A percentile compares a stretch with the other conserved stretches of the same genome.
Conservation (phyloP, 2,113 vertebrate species). For the Rhinolophus ferrumequinum region DNA sequence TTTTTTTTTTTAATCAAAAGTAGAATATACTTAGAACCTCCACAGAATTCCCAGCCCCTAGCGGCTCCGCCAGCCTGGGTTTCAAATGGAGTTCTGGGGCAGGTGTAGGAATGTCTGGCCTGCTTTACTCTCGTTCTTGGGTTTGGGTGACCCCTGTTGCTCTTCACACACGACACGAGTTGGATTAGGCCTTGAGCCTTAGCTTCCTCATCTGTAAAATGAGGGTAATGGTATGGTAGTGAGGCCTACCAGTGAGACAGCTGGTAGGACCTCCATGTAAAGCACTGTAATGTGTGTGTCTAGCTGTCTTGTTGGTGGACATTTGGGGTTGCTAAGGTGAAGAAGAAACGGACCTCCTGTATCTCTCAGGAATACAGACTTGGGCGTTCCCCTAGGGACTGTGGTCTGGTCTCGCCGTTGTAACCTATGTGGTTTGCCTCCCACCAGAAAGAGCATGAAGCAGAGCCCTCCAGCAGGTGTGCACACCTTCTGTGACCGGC, state of each 20-base stretch:
- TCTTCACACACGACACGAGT: background rate
- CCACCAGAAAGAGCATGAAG: constrained; percentile 91
- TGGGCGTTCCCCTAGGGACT: background rate
- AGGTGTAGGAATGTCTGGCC: background rate
- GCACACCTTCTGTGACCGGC: constrained; percentile 95
- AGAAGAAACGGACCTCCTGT: background rate
- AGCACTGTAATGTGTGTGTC: background rate
- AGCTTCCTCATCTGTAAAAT: constrained; percentile 17
- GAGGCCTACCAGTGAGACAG: background rate
- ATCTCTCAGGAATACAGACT: background rate
- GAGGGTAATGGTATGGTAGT: background rate
- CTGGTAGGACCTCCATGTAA: background rate
- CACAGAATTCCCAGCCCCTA: background rate
- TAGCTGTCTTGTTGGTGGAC: background rate
- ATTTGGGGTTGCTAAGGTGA: background rate
- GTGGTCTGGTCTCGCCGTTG: background rate
- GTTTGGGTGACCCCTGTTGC: background rate
- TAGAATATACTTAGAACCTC: background rate
- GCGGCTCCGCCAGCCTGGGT: background rate
- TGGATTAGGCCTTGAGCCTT: background rate
- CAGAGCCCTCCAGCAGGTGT: constrained; percentile 93
- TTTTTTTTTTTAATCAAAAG: background rate
- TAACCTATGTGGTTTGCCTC: constrained; percentile 57
- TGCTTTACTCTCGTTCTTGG: background rate
- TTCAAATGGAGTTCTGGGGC: background rate